phyloP scores from a whole-genome alignment of 2,888 invertebrate genomes.

The Trachelus iudaicus region DNA sequence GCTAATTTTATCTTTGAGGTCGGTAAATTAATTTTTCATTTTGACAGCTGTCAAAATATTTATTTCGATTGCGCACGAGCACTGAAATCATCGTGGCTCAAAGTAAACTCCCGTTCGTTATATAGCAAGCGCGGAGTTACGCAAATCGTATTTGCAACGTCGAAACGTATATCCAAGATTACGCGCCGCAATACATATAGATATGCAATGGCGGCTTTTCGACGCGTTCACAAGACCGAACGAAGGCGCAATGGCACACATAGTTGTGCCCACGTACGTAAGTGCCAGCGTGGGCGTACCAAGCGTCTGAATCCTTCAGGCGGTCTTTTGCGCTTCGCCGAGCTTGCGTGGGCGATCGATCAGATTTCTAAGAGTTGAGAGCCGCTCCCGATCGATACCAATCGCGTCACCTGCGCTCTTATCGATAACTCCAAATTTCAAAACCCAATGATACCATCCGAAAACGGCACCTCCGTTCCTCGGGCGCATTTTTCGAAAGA shows the following conservation, averaged over 20 bases:
- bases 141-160: neutral
- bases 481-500: too few species aligned
- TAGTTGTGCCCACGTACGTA: constrained; percentile 21
- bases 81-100: neutral
- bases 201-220: neutral
- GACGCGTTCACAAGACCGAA: neutral
- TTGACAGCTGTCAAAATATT: neutral
- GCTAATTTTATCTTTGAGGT: too few species aligned
- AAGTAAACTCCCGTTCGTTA: neutral
- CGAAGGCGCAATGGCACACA: constrained; percentile 15
- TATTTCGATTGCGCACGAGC: neutral
- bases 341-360: constrained; percentile 2
- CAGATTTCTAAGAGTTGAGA: constrained; percentile 35
- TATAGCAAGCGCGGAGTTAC: neutral
- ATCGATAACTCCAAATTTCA: neutral
- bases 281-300: constrained; percentile 29
- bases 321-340: constrained; percentile 7
- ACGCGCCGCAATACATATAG: neutral
- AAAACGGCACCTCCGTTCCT: neutral
- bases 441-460: neutral
- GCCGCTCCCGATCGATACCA: constrained; percentile 25
- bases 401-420: neutral
- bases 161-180: neutral
- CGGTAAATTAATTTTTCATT: too few species aligned
- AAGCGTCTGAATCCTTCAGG: constrained; percentile 32